phyloP scores from a whole-genome alignment of 2,113 vertebrate species.

The Tachysurus vachellii region DNA sequence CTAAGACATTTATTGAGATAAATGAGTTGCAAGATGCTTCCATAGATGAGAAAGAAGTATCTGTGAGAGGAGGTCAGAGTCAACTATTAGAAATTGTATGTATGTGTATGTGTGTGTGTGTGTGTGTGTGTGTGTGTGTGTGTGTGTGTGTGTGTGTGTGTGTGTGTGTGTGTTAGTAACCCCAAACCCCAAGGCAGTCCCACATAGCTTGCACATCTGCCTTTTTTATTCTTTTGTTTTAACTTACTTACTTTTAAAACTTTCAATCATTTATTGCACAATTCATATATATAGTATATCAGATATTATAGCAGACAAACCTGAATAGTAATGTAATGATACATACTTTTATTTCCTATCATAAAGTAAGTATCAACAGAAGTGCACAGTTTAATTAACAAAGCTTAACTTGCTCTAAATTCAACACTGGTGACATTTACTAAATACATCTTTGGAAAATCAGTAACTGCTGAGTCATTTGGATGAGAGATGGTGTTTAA shows the following conservation, averaged over 20 bases:
- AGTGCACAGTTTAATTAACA: not conserved
- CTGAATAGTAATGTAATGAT: too few species aligned
- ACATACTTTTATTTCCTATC: not conserved
- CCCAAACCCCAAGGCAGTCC: conserved; percentile 43
- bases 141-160: conserved; percentile 31
- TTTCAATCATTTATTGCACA: not conserved
- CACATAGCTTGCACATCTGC: conserved; percentile 21
- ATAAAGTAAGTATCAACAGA: not conserved
- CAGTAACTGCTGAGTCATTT: conserved; percentile 40
- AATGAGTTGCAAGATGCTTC: conserved; percentile 10
- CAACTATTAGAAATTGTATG: conserved; percentile 4
- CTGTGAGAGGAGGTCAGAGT: conserved; percentile 37
- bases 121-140: not conserved
- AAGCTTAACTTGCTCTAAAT: not conserved
- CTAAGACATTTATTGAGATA: conserved; percentile 56
- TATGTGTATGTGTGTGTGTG: conserved; percentile 32
- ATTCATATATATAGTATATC: not conserved
- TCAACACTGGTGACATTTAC: not conserved
- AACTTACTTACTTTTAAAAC: not conserved
- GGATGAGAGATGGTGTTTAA: not conserved
- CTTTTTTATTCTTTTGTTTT: not conserved
- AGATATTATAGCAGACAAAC: not conserved
- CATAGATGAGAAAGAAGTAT: conserved; percentile 3
- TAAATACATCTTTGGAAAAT: not conserved
- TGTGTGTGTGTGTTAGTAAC: conserved; percentile 22